Conservation (phyloP, 2,113 vertebrate species). For the Phycodurus eques region DNA sequence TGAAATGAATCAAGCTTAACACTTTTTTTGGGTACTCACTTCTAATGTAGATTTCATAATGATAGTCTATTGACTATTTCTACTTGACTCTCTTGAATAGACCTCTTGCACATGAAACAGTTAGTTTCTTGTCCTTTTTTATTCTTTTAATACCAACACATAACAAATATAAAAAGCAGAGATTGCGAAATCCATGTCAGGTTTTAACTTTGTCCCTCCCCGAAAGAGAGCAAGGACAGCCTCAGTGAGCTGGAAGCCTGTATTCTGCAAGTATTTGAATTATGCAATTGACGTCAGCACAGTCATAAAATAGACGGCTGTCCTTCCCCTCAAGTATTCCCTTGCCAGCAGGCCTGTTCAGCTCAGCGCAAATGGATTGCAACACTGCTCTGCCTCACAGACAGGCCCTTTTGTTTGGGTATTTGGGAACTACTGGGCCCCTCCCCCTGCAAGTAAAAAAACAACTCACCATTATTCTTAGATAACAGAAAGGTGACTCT, state of each 20-base stretch:
- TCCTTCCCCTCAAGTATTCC: conserved; percentile 86
- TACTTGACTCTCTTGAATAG: not conserved
- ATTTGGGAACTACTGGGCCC: conserved; percentile 46
- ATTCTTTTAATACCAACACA: not conserved
- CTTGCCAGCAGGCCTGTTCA: conserved; percentile 89
- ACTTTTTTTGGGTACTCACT: not conserved
- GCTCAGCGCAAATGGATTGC: conserved; percentile 71
- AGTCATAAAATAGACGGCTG: conserved; percentile 96
- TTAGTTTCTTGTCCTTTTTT: not conserved
- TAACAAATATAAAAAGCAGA: not conserved
- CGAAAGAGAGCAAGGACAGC: conserved; percentile 58
- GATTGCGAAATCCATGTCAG: conserved; percentile 65
- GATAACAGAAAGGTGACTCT: conserved; percentile 23
- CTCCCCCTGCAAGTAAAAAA: not conserved
- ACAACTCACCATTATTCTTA: conserved; percentile 16
- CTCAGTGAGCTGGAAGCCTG: conserved; percentile 86
- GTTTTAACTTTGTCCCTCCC: conserved; percentile 73
- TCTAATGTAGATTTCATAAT: not conserved
- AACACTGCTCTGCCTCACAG: conserved; percentile 70
- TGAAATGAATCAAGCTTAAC: not conserved
- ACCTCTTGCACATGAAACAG: conserved; percentile 23
- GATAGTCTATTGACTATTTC: not conserved
- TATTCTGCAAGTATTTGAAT: conserved; percentile 98
- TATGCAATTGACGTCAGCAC: conserved; percentile 99
- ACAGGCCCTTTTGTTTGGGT: conserved; percentile 65